phyloP scores from a whole-genome alignment of 2,113 vertebrate genomes.

The Oxyura jamaicensis region DNA sequence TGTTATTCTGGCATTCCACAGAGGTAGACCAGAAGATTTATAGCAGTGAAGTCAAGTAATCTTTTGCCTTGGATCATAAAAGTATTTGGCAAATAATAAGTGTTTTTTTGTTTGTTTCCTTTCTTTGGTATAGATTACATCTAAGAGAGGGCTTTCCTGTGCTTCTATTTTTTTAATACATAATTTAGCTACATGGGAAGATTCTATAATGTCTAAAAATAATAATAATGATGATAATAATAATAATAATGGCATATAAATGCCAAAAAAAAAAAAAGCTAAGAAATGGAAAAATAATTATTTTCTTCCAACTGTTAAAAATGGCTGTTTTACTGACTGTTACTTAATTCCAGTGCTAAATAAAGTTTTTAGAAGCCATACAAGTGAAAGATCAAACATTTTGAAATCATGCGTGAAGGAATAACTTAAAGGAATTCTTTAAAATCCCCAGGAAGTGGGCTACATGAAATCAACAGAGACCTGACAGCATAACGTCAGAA shows the following conservation, averaged over 20 bases:
- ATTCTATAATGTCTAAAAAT: not conserved
- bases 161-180: too few species aligned
- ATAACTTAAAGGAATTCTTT: not conserved
- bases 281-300: not conserved
- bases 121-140: too few species aligned
- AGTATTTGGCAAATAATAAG: too few species aligned
- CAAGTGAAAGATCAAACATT: not conserved
- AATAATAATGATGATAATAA: too few species aligned
- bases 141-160: too few species aligned
- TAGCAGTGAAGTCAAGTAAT: too few species aligned
- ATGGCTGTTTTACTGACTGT: not conserved
- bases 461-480: not conserved
- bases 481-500: not conserved
- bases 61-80: too few species aligned
- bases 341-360: not conserved
- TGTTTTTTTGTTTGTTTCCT: too few species aligned
- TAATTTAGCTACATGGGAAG: not conserved
- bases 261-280: not conserved
- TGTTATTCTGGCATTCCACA: too few species aligned
- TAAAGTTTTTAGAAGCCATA: not conserved
- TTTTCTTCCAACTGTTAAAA: not conserved
- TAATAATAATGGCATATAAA: not conserved
- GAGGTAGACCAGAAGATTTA: too few species aligned
- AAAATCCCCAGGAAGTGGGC: not conserved
- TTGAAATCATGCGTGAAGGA: not conserved